Base-by-base conservation (phyloP, 1,140 invertebrate species). In the Chymomyza costata region DNA sequence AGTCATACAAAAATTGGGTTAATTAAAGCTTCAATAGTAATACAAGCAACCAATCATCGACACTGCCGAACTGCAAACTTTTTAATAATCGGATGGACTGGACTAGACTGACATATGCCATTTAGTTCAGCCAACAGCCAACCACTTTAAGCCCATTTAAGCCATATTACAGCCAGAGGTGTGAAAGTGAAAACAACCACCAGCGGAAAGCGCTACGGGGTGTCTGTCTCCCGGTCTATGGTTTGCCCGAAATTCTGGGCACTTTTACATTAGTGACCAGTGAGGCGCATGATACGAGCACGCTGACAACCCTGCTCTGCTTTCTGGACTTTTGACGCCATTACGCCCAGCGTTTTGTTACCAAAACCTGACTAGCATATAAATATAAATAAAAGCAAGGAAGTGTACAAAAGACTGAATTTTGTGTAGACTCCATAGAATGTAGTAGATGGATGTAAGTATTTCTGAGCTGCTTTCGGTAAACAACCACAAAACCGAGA, bases 201-300 rank as follows among this genome's bases (percentile, higher is more conserved):
- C 65, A 40, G 25, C 37, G 40, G 25, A 39, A n/a, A 25, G 45
- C n/a, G n/a, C 31, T 45, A 38, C 38, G 13, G 13, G 6, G 8
- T 13, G 13, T 34, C n/a, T 34, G 8, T 34, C 13, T 34, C 43
- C 16, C 14, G 28, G 17, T 45, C 41, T 35, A 32, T 11, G 16
- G 50, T 21, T 2, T 39, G n/a, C 18, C 25, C 16, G n/a, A 28
- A 28, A 6, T 28, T 5, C 35, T 15, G 13, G 38, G 46, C 39
- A 47, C 81, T 80, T 74, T 80, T 80, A 64, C 64, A 80, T 80
- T 80, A 80, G 73, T 73, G 73, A 65, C 73, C 73, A 73, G 67
- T 66, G 49, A 73, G 74, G 73, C 73, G 73, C 45, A 43, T 78
- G 73, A 78, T 73, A 51, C 38, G 66, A 50, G n/a, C n/a, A n/a